Percentiles rank a stretch among this genome's conserved stretches.
These are phyloP conservation scores for Alauda arvensis DNA, from an alignment of 2,797 vertebrate genomes.

Conservation along the genomic window DNA sequence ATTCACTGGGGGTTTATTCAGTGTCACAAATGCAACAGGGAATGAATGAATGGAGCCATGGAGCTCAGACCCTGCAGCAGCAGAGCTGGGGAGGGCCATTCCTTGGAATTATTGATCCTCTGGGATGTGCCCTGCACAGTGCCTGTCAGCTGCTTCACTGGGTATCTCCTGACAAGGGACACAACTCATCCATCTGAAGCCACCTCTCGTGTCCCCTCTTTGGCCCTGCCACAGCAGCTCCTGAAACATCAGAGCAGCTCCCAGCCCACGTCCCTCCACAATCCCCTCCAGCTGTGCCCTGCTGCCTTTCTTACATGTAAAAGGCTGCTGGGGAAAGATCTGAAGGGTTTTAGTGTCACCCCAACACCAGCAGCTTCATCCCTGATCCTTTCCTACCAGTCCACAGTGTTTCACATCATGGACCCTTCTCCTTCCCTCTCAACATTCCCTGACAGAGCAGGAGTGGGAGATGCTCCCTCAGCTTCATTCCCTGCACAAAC, in stretches of 20 bases:
- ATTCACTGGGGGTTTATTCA: background rate
- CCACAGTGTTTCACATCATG: rapidly evolving
- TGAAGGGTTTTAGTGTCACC: background rate
- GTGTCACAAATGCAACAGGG: background rate
- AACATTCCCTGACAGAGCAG: background rate
- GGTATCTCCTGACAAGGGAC: rapidly evolving
- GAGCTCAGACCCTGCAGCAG: background rate
- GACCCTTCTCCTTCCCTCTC: background rate
- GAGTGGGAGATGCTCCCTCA: background rate
- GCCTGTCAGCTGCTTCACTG: rapidly evolving
- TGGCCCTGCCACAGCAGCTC: background rate
- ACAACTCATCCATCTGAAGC: background rate
- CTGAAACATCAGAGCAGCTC: background rate
- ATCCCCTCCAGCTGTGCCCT: background rate
- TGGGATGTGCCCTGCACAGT: rapidly evolving
- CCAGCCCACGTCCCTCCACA: background rate
- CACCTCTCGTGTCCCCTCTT: rapidly evolving
- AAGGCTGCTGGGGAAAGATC: background rate
- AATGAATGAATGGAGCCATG: rapidly evolving
- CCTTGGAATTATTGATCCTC: rapidly evolving
- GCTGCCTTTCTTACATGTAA: background rate
- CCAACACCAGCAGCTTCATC: background rate
- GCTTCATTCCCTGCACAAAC: background rate
- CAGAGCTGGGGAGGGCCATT: too few species aligned
- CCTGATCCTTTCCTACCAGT: background rate